A percentile compares a stretch with the other conserved stretches of the same genome.
These are phyloP conservation scores for Peromyscus melanophrys DNA, from an alignment of 2,797 vertebrate genomes.

Conservation along the genomic window DNA sequence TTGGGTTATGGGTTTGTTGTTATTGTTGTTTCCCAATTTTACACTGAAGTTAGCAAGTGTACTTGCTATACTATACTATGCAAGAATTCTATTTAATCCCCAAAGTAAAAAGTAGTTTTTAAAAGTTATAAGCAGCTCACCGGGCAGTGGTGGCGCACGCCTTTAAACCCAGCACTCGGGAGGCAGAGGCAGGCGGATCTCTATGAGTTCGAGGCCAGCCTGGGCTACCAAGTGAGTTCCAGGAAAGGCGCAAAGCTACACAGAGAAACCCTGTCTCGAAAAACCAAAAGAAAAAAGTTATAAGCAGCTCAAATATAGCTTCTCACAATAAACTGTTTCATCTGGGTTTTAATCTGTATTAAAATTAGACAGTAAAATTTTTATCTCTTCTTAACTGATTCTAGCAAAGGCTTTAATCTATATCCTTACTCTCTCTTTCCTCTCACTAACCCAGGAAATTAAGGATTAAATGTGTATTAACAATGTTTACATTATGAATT, in stretches of 20 bases:
- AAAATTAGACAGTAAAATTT: conserved; percentile 53
- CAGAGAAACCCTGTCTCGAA: too few relatives aligned
- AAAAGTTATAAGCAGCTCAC: conserved; percentile 58
- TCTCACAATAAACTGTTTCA: conserved; percentile 67
- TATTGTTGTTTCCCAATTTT: not conserved
- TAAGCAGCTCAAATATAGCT: conserved; percentile 42
- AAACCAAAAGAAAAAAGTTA: too few relatives aligned
- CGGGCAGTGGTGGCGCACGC: too few relatives aligned
- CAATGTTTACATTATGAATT: conserved; percentile 64
- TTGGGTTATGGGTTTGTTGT: not conserved
- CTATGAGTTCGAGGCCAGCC: too few relatives aligned
- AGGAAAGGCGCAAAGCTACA: too few relatives aligned
- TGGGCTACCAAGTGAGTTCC: too few relatives aligned
- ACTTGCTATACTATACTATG: conserved; percentile 22
- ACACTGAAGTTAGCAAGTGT: conserved; percentile 56
- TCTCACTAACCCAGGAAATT: conserved; percentile 71
- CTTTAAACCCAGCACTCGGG: too few relatives aligned
- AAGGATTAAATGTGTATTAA: conserved; percentile 60
- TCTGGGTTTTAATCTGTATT: conserved; percentile 69
- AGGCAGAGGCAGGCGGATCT: too few relatives aligned
- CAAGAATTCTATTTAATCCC: conserved; percentile 54
- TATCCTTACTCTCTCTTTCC: conserved; percentile 53
- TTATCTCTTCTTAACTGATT: conserved; percentile 50
- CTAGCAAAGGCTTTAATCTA: conserved; percentile 47
- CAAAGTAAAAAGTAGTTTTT: conserved; percentile 53